Base-by-base conservation (phyloP, 2,797 vertebrate species). In the Scolopax rusticola region DNA sequence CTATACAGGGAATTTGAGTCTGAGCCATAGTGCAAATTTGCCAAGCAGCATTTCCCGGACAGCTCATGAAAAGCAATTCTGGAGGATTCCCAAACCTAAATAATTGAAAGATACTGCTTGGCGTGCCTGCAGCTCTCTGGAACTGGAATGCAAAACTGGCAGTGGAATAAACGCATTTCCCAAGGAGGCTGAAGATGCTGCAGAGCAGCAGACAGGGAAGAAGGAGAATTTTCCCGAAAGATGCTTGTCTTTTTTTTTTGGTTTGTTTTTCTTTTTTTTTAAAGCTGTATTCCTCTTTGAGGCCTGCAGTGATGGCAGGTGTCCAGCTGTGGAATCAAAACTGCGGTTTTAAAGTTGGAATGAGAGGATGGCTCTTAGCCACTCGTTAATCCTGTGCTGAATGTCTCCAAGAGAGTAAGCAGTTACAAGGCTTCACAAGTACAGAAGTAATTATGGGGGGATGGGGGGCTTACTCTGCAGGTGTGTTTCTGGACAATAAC, bases 301-400 rank as follows among this genome's bases (percentile, higher is more conserved):
- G 88, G 68, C 96, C 96, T 94, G 93, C 88, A 68, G 95, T 45
- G 75, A 54, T 95, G 90, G 97, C 91, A 92, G 24, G 15, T 54
- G 84, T 92, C 94, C 95, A 95, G 76, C 69, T 74, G 51, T 53
- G 15, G 68, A 92, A 84, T 94, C 88, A 92, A 91, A 94, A 78
- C 93, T 95, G 89, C 4, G 0, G 53, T 53, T 97, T 97, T 92
- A 78, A 89, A 93, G 87, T 65, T 77, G 67, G 87, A 96, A 90
- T 56, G 75, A 93, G 74, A 75, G 82, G 64, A 56, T 97, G 87
- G 80, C 95, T 94, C 63, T 93, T 86, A 90, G 95, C 80, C 50
- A 63, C 74, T 94, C 3, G 7, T 70, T 97, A 88, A 91, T 97
- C 78, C 85, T 89, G 38, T 51, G 67, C 65, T 79, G 94, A 96